Percentiles rank a stretch among this genome's conserved stretches.
These are phyloP conservation scores for Heteropelma amictum DNA, from an alignment of 2,888 invertebrate genomes.

Conservation along the genomic window DNA sequence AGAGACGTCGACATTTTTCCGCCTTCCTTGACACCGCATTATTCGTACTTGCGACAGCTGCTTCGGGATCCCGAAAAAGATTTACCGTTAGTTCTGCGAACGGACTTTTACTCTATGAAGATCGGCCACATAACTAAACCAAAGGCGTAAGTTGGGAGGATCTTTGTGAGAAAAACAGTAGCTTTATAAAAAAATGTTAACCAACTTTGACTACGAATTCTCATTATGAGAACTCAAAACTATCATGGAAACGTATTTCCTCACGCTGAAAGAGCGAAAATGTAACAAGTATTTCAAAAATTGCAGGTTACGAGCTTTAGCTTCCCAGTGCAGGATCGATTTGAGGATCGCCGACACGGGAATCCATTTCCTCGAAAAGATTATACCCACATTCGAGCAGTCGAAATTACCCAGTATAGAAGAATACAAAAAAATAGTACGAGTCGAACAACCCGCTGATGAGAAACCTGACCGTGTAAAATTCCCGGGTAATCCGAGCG, in stretches of 20 bases:
- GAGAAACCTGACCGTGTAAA: not conserved
- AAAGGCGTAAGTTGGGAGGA: slow-evolving; percentile 66
- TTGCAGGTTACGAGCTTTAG: slow-evolving; percentile 66
- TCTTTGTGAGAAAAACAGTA: not conserved
- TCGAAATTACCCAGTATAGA: slow-evolving; percentile 55
- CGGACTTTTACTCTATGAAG: slow-evolving; percentile 68
- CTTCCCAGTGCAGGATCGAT: slow-evolving; percentile 63
- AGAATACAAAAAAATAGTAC: slow-evolving; percentile 60
- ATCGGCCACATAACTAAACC: slow-evolving; percentile 69
- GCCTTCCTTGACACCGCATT: slow-evolving; percentile 71
- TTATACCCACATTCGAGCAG: slow-evolving; percentile 66
- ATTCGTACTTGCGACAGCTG: slow-evolving; percentile 69
- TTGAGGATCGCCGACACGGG: slow-evolving; percentile 65
- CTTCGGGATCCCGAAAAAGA: slow-evolving; percentile 63
- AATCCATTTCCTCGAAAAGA: slow-evolving; percentile 71
- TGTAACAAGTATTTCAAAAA: not conserved
- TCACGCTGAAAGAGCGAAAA: not conserved
- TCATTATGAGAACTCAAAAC: too few species aligned
- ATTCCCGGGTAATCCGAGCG: slow-evolving; percentile 55
- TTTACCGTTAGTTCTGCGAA: slow-evolving; percentile 64
- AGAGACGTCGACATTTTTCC: slow-evolving; percentile 64
- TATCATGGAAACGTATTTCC: too few species aligned
- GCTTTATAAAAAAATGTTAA: not conserved
- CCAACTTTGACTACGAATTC: too few species aligned
- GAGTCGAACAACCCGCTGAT: slow-evolving; percentile 44